Evolutionary conservation across 2,113 vertebrate genomes (phyloP).

Genomic region (Proterorhinus semilunaris): DNA sequence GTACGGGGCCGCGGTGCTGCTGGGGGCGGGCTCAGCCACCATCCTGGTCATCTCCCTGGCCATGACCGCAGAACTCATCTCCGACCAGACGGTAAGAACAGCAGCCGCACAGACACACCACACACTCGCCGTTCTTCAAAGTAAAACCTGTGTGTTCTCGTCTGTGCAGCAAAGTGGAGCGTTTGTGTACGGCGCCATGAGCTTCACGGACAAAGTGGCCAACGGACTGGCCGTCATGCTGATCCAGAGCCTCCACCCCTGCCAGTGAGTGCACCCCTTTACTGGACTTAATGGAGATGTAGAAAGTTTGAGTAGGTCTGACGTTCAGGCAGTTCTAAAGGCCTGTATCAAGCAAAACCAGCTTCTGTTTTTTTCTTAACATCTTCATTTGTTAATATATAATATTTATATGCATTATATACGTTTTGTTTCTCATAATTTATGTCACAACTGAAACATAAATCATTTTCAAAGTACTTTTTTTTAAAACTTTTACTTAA

Average conservation of each 20-base stretch:
- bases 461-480: too few relatives aligned
- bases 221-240: slow-evolving; percentile 89
- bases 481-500: too few relatives aligned
- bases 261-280: slow-evolving; percentile 80
- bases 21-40: slow-evolving; percentile 86
- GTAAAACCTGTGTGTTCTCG: neutral
- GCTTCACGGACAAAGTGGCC: slow-evolving; percentile 92
- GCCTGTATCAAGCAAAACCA: too few relatives aligned
- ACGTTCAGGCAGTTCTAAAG: too few relatives aligned
- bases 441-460: too few relatives aligned
- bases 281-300: too few relatives aligned
- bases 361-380: too few relatives aligned
- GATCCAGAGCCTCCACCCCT: slow-evolving; percentile 88
- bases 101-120: neutral
- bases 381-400: too few relatives aligned
- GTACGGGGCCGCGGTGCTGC: slow-evolving; percentile 80
- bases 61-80: slow-evolving; percentile 95
- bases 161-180: slow-evolving; percentile 85
- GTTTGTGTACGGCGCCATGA: slow-evolving; percentile 95
- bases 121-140: neutral
- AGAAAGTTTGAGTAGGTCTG: too few relatives aligned
- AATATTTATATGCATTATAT: too few relatives aligned
- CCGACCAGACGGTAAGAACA: slow-evolving; percentile 81
- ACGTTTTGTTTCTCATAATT: too few relatives aligned
- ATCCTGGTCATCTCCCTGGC: slow-evolving; percentile 92